Evolutionary conservation across 2,888 invertebrate species (phyloP).

Genomic region (Rotaria socialis): DNA sequence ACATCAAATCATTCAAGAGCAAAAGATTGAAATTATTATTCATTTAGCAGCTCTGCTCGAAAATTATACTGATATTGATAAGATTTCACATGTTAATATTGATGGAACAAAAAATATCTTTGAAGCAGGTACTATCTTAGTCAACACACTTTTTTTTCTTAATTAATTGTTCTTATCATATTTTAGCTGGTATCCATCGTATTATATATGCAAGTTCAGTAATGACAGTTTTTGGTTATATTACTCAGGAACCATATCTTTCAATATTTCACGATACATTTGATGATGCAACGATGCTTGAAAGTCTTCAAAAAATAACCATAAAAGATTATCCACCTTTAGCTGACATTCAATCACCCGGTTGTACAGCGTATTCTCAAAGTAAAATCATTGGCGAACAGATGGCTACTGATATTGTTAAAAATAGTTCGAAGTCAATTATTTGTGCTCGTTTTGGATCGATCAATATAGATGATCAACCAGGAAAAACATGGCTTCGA

Average conservation of each 20-base stretch:
- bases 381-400: background rate
- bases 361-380: background rate
- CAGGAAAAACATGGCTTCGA: background rate
- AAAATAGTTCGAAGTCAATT: background rate
- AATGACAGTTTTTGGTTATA: background rate
- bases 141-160: background rate
- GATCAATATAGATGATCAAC: background rate
- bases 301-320: background rate
- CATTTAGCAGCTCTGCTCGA: background rate
- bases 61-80: background rate
- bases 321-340: background rate
- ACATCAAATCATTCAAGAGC: background rate
- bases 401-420: background rate
- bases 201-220: constrained; percentile 10
- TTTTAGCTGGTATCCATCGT: background rate
- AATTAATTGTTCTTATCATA: background rate
- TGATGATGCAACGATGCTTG: background rate
- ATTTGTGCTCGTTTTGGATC: background rate
- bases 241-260: background rate
- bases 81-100: background rate
- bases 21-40: background rate
- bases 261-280: background rate
- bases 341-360: background rate
- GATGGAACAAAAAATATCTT: background rate
- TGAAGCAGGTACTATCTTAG: background rate